Base-by-base conservation (phyloP, 2,888 invertebrate genomes). In the Apamea sordens region DNA sequence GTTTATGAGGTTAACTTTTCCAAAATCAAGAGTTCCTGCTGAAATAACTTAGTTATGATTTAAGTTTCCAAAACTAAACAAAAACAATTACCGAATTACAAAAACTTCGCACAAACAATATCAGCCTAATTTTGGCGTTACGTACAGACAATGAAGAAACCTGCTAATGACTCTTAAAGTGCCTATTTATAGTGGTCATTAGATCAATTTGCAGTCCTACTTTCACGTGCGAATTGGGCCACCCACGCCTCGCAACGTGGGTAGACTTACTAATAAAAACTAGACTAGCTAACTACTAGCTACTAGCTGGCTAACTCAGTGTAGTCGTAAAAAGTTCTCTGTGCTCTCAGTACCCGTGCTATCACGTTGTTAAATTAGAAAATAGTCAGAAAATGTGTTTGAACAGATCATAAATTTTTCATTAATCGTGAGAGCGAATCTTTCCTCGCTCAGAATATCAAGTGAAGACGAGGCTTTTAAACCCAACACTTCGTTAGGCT, bases 181-280 rank as follows among this genome's bases (percentile, higher is more conserved):
- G 73, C 63, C 36, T 65, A 74, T 84, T 69, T 68, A 61, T 50
- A 76, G n/a, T 63, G 65, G 32, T 28, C 74, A 77, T 79, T 77
- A 72, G 68, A 70, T 65, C 68, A 80, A 83, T 88, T 89, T 68
- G 53, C 70, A 73, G 77, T 67, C 41, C 80, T 36, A 85, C 85
- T 88, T 89, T 89, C 83, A 80, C 79, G 41, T 68, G 32, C 28
- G n/a, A 71, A 85, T 71, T 74, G 41, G 50, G 67, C 70, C 32
- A 32, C 32, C 64, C 76, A 86, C 71, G 75, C 41, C 18, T 36
- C 11, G 18, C 53, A 64, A 65, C 83, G 77, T 83, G 63, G 75
- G 59, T 32, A 50, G 61, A 71, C 61, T 85, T 36, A 64, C 59
- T 67, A 80, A 73, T 67, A 80, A 73, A 70, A 80, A 50, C 63